These are phyloP conservation scores for Eupeodes latifasciatus DNA, from an alignment of 2,888 invertebrate species.

Conservation along the genomic window DNA sequence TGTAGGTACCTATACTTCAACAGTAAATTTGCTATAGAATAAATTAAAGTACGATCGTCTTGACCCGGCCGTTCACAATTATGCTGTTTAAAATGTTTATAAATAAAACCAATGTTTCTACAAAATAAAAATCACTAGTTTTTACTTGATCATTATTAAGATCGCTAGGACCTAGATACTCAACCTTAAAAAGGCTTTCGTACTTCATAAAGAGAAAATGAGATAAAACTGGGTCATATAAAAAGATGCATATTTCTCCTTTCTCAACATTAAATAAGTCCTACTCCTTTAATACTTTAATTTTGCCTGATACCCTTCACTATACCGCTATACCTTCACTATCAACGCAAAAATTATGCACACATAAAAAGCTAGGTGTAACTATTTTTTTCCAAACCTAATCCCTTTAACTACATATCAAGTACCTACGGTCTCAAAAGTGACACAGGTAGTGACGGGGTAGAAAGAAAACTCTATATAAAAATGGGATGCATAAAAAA, in stretches of 20 bases:
- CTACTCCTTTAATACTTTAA: not conserved
- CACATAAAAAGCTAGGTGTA: not conserved
- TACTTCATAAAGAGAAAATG: no score
- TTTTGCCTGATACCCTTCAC: not conserved
- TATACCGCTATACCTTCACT: not conserved
- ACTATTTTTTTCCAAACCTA: not conserved
- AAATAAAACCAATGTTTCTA: no score
- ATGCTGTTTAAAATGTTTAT: no score
- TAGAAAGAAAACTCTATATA: not conserved
- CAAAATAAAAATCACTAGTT: no score
- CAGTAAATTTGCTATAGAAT: no score
- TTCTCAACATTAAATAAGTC: not conserved
- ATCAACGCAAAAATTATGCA: not conserved
- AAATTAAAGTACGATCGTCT: no score
- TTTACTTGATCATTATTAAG: no score
- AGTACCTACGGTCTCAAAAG: not conserved
- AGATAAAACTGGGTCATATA: not conserved
- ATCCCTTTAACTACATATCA: not conserved
- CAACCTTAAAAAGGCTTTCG: no score
- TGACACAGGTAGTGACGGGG: slow-evolving; percentile 5
- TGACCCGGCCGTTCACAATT: no score
- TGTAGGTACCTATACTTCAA: no score
- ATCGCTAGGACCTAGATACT: no score
- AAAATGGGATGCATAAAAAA: slow-evolving; percentile 16
- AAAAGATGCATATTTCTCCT: not conserved